Percentiles rank a stretch among this genome's conserved stretches.
Evolutionary conservation across 2,888 invertebrate genomes (phyloP).

Genomic region (Timema cristinae): DNA sequence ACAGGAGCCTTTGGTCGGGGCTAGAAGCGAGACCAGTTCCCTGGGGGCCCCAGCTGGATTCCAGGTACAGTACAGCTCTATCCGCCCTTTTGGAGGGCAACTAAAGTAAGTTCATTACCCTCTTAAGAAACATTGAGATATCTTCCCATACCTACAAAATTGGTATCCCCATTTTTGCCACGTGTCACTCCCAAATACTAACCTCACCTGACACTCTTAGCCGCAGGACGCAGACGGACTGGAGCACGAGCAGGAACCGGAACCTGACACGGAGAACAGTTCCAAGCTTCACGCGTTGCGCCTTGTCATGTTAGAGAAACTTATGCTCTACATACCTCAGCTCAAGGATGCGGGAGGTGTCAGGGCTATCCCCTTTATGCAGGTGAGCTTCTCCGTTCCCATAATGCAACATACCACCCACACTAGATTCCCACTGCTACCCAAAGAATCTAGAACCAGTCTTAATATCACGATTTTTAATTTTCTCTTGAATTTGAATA

Average conservation of each 20-base stretch:
- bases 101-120: no score
- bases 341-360: conserved; percentile 76
- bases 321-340: conserved; percentile 73
- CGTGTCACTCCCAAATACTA: no score
- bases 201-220: conserved; percentile 12
- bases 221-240: conserved; percentile 30
- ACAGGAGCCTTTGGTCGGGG: conserved; percentile 48
- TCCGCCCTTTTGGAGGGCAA: no score
- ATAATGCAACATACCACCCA: no score
- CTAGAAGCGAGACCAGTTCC: conserved; percentile 56
- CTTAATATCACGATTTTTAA: no score
- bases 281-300: conserved; percentile 63
- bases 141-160: no score
- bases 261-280: conserved; percentile 44
- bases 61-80: conserved; percentile 39
- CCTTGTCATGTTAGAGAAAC: conserved; percentile 66
- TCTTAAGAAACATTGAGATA: no score
- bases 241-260: conserved; percentile 43
- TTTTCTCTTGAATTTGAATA: no score
- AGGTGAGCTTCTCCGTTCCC: conserved; percentile 51
- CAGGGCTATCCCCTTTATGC: conserved; percentile 85
- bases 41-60: conserved; percentile 49
- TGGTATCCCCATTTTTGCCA: no score
- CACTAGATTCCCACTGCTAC: no score
- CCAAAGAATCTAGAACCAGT: no score